Evolutionary conservation across 2,797 vertebrate species (phyloP).

Genomic region (Ataeniobius toweri): DNA sequence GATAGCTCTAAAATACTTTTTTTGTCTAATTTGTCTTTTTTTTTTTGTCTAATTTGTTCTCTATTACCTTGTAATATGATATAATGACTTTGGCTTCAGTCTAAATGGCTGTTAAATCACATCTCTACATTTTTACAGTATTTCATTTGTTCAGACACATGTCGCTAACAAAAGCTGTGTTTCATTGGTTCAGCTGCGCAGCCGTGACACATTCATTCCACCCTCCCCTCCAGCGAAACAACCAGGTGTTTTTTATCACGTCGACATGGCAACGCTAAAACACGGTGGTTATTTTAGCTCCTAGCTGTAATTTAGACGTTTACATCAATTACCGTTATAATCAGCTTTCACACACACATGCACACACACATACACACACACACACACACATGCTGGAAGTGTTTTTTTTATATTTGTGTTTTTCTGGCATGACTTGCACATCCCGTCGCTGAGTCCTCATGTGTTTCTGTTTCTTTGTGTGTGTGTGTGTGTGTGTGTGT

Average conservation of each 20-base stretch:
- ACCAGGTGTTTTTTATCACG: slow-evolving; percentile 79
- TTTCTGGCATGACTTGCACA: slow-evolving; percentile 44
- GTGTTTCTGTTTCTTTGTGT: slow-evolving; percentile 31
- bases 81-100: slow-evolving; percentile 53
- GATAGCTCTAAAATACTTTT: slow-evolving; percentile 7
- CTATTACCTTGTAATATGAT: slow-evolving; percentile 46
- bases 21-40: slow-evolving; percentile 21
- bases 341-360: slow-evolving; percentile 65
- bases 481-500: slow-evolving; percentile 3
- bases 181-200: slow-evolving; percentile 56
- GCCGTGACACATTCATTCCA: slow-evolving; percentile 66
- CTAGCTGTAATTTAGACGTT: slow-evolving; percentile 82
- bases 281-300: slow-evolving; percentile 80
- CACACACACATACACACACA: slow-evolving; percentile 48
- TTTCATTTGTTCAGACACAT: slow-evolving; percentile 65
- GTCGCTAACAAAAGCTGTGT: slow-evolving; percentile 40
- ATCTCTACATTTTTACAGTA: slow-evolving; percentile 21
- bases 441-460: slow-evolving; percentile 27
- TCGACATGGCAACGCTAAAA: slow-evolving; percentile 79
- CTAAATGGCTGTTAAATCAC: slow-evolving; percentile 38
- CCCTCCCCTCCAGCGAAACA: slow-evolving; percentile 55
- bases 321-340: slow-evolving; percentile 82
- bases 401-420: slow-evolving; percentile 45
- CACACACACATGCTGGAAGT: slow-evolving; percentile 42
- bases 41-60: slow-evolving; percentile 33